Percentiles rank a stretch among this genome's conserved stretches.
phyloP scores from a whole-genome alignment of 2,113 vertebrate species.

The Phalacrocorax aristotelis region DNA sequence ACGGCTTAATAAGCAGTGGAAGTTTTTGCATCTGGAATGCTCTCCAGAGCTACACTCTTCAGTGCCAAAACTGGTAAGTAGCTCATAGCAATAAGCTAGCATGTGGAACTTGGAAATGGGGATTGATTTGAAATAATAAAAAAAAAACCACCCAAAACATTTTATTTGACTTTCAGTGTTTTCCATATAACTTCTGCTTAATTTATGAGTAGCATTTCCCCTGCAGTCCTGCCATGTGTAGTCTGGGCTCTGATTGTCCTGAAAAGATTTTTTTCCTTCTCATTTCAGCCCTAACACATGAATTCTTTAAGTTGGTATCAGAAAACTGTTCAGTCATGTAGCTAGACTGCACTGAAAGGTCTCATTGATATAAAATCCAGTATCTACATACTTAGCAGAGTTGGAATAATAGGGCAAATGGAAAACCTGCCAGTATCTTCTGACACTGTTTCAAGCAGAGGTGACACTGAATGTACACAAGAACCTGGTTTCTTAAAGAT shows the following conservation, averaged over 20 bases:
- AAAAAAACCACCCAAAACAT: neutral
- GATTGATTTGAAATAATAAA: neutral
- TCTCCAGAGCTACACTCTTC: neutral
- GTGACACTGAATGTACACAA: neutral
- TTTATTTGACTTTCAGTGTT: neutral
- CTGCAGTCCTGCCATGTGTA: neutral
- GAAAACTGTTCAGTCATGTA: neutral
- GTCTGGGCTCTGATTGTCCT: neutral
- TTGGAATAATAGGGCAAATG: neutral
- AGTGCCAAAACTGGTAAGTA: conserved; percentile 32
- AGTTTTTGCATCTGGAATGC: neutral
- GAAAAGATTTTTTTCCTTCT: neutral
- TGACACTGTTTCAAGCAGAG: neutral
- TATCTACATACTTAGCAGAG: neutral
- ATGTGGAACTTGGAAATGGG: neutral
- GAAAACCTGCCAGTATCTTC: neutral
- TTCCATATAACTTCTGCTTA: neutral
- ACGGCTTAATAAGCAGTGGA: neutral
- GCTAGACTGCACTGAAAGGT: neutral
- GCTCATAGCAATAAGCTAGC: neutral
- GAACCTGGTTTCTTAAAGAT: neutral
- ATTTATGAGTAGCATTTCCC: neutral
- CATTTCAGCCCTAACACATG: neutral
- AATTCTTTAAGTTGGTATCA: neutral
- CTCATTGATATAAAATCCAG: neutral